Evolutionary conservation across 2,113 vertebrate genomes (phyloP), one percentile per base, ranked within the genome.

Genomic region (Hydrolagus affinis): DNA sequence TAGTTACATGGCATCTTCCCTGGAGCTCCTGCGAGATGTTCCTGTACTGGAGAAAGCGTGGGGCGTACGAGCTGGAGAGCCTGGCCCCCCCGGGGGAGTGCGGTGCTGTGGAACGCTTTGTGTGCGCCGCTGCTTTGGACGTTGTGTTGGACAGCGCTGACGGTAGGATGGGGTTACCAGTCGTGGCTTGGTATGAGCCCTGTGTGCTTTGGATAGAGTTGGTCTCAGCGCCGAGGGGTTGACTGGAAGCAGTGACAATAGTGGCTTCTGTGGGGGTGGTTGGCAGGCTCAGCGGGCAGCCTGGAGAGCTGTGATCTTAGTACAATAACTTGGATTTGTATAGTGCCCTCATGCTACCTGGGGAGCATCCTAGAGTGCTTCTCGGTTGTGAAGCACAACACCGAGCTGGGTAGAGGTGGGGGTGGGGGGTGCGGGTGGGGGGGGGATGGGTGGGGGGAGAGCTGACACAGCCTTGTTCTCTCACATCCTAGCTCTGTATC

Each of bases 31-130:
- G 21, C 19, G 11, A 86, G 17, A 98, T 98, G 97, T 98, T 98
- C 89, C 92, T 96, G 19, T 95, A 97, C 91, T 96, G 97, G 97
- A 97, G 88, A 91, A 99, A 96, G 87, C 90, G 96, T 3, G 97
- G 97, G 0, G 89, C 94, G 0, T 99, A 99, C 0, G 95, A 97
- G 88, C 92, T 99, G 90, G 96, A 96, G 91, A 89, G 95, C 3
- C 87, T 95, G 87, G 94, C 95, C 0, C 1, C 92, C 0, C 89
- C 91, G n/a, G 87, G 95, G 88, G 87, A 87, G 0, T 90, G 91
- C 62, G 86, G 88, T 88, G 92, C 93, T 87, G 68, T 89, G 0
- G 97, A 97, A 76, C 92, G 95, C 0, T 98, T 96, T 91, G 96
- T 95, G 73, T 98, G 95, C 95, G 96, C 92, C 11, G 96, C 96